Conservation (phyloP, 2,888 invertebrate genomes). For the Carpatolechia fugitivella region DNA sequence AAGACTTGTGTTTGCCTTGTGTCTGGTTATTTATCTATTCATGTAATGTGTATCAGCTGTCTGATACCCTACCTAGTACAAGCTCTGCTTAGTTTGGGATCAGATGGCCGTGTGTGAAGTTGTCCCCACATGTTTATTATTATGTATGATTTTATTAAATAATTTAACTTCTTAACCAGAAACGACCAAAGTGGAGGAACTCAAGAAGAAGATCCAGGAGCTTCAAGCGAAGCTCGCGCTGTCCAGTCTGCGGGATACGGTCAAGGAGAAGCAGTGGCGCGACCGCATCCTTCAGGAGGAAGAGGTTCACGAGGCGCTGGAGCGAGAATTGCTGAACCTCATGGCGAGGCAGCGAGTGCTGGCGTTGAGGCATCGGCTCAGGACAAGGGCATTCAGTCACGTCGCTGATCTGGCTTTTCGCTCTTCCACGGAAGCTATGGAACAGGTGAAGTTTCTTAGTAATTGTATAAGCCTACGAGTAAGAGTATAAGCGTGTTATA, state of each 20-base stretch:
- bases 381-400: slow-evolving; percentile 49
- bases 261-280: slow-evolving; percentile 57
- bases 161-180: not conserved
- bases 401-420: slow-evolving; percentile 59
- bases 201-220: slow-evolving; percentile 80
- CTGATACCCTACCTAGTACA: too few relatives aligned
- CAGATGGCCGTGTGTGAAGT: too few relatives aligned
- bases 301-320: slow-evolving; percentile 25
- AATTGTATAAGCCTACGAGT: too few relatives aligned
- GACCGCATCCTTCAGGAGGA: slow-evolving; percentile 40
- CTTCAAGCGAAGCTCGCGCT: slow-evolving; percentile 68
- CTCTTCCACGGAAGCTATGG: slow-evolving; percentile 59
- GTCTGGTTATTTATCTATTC: too few relatives aligned
- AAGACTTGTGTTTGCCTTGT: too few relatives aligned
- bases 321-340: slow-evolving; percentile 38
- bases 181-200: slow-evolving; percentile 81
- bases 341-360: slow-evolving; percentile 56
- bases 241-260: slow-evolving; percentile 45
- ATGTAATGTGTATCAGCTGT: too few relatives aligned
- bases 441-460: slow-evolving; percentile 44
- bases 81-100: too few relatives aligned
- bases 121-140: too few relatives aligned
- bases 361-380: slow-evolving; percentile 51
- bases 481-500: too few relatives aligned
- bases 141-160: too few relatives aligned